These are phyloP conservation scores for Myioborus miniatus DNA, from an alignment of 2,797 vertebrate species.

Conservation along the genomic window DNA sequence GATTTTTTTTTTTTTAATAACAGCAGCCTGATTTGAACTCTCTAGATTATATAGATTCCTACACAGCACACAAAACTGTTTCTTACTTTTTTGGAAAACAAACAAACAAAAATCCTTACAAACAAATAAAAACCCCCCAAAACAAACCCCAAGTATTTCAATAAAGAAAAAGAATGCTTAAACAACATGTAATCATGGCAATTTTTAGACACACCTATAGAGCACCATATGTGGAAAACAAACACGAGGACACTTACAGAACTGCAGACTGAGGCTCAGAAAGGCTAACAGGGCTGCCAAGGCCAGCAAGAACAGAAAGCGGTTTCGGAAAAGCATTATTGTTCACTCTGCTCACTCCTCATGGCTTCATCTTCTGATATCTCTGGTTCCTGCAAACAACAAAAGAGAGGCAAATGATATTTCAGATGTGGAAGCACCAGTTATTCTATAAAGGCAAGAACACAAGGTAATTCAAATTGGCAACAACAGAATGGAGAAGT, in stretches of 20 bases:
- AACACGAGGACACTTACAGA: conserved; percentile 76
- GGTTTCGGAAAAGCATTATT: conserved; percentile 85
- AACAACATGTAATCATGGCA: background rate
- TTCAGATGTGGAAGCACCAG: conserved; percentile 4
- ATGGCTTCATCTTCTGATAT: conserved; percentile 69
- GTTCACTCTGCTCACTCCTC: conserved; percentile 73
- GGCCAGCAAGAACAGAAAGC: conserved; percentile 83
- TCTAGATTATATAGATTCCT: background rate
- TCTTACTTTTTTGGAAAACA: background rate
- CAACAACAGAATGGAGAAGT: background rate
- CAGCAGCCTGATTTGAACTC: background rate
- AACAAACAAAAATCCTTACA: background rate
- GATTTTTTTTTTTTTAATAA: background rate
- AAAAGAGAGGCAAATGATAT: background rate
- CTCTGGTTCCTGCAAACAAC: conserved; percentile 56
- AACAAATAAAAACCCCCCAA: background rate
- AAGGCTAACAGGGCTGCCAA: conserved; percentile 82
- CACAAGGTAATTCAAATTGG: background rate
- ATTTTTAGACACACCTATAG: background rate
- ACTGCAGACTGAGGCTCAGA: conserved; percentile 83
- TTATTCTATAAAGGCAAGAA: background rate
- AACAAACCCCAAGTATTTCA: background rate
- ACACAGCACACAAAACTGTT: background rate
- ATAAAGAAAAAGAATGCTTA: background rate
- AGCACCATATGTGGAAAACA: background rate